A percentile compares a stretch with the other conserved stretches of the same genome.
Evolutionary conservation across 2,113 vertebrate species (phyloP).

Genomic region (Catharus fuscescens): DNA sequence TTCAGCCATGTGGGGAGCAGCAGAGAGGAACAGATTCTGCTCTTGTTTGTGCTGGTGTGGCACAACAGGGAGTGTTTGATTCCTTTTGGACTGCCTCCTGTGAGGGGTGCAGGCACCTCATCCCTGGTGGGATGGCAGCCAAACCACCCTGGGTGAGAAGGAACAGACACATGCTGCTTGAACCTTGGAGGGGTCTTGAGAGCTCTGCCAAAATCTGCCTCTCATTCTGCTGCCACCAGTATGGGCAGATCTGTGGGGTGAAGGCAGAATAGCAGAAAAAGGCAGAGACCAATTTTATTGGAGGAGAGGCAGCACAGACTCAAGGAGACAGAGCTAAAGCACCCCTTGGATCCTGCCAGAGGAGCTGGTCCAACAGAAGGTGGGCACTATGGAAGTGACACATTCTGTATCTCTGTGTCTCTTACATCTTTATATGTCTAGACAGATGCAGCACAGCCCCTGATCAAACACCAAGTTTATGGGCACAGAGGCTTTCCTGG

Average conservation of each 20-base stretch:
- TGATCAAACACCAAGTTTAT: rapidly evolving
- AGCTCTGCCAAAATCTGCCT: background rate
- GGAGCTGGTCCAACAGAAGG: background rate
- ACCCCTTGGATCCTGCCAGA: background rate
- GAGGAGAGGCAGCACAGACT: background rate
- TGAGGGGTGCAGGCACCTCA: rapidly evolving
- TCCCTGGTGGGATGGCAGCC: background rate
- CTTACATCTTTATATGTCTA: too few species aligned
- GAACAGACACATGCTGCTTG: rapidly evolving
- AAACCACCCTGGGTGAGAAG: background rate
- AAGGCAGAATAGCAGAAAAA: background rate
- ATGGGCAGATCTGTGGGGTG: background rate
- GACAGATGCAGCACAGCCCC: background rate
- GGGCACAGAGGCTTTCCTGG: background rate
- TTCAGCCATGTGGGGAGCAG: background rate
- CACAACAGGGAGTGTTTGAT: rapidly evolving
- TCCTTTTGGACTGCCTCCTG: background rate
- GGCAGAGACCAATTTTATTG: background rate
- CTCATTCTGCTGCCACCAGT: background rate
- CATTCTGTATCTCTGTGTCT: rapidly evolving
- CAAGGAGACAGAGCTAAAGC: background rate
- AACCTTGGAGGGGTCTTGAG: background rate
- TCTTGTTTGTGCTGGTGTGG: background rate
- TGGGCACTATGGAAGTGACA: rapidly evolving
- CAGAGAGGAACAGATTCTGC: background rate